Conservation (phyloP, 2,797 vertebrate species). For the Acomys russatus region DNA sequence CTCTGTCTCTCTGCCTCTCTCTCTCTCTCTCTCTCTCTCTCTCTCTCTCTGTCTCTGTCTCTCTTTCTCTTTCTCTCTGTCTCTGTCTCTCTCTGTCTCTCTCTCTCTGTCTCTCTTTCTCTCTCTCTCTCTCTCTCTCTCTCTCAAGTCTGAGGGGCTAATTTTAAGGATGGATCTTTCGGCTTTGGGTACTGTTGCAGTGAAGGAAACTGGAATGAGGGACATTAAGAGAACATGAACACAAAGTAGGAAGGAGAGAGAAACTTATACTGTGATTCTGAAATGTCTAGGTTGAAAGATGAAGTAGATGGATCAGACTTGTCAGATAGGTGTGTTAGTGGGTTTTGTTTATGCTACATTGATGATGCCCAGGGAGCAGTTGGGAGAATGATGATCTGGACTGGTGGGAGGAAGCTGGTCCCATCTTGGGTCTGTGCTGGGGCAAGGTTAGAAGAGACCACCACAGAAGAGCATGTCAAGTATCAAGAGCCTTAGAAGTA, state of each 20-base stretch:
- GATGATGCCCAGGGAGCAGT: neutral
- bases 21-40: no score
- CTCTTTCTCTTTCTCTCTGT: neutral
- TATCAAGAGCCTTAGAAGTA: neutral
- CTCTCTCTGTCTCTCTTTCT: no score
- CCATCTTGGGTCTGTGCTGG: neutral
- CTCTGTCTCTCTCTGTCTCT: neutral
- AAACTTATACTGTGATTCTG: neutral
- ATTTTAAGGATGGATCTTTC: neutral
- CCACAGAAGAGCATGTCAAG: neutral
- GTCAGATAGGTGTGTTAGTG: neutral
- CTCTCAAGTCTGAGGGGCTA: neutral
- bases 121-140: no score
- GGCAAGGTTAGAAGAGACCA: neutral
- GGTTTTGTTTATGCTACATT: neutral
- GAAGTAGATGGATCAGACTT: neutral
- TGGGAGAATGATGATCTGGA: neutral
- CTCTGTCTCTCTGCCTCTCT: neutral
- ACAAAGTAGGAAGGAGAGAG: neutral
- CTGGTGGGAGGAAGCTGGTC: neutral
- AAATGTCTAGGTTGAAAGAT: constrained; percentile 2
- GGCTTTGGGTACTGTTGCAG: neutral
- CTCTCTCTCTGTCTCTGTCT: neutral
- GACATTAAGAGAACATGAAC: neutral
- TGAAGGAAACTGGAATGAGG: neutral